A percentile compares a stretch with the other conserved stretches of the same genome.
Evolutionary conservation across 2,797 vertebrate species (phyloP).

Genomic region (Lates japonicus): DNA sequence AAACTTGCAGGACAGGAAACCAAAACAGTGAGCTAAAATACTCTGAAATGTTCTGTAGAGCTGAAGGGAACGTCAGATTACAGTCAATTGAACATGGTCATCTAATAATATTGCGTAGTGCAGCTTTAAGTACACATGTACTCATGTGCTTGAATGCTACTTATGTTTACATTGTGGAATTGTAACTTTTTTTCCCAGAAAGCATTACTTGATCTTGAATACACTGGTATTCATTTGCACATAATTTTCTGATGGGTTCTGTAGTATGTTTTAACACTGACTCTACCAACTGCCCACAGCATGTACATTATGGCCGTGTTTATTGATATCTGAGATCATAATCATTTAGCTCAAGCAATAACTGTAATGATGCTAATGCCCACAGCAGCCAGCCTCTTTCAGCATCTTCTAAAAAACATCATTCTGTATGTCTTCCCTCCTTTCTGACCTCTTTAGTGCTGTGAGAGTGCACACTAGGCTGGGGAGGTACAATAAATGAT

Average conservation of each 20-base stretch:
- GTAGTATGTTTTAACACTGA: not conserved
- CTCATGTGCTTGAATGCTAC: no score
- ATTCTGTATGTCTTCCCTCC: not conserved
- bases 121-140: not conserved
- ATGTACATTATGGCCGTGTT: not conserved
- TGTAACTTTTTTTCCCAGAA: no score
- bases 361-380: slow-evolving; percentile 8
- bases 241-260: not conserved
- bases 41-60: not conserved
- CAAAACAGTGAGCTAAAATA: not conserved
- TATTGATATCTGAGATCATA: slow-evolving; percentile 22
- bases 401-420: not conserved
- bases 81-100: not conserved
- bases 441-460: slow-evolving; percentile 3
- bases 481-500: slow-evolving; percentile 30
- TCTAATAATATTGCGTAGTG: not conserved
- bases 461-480: slow-evolving; percentile 1
- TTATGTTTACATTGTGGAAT: no score
- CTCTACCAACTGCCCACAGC: slow-evolving; percentile 16
- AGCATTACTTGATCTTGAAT: not conserved
- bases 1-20: not conserved
- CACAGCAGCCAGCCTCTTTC: not conserved
- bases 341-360: slow-evolving; percentile 22
- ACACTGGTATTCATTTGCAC: not conserved
- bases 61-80: not conserved